Percentiles rank a stretch among this genome's conserved stretches.
These are phyloP conservation scores for Montifringilla adamsi DNA, from an alignment of 2,113 vertebrate genomes.

Conservation along the genomic window DNA sequence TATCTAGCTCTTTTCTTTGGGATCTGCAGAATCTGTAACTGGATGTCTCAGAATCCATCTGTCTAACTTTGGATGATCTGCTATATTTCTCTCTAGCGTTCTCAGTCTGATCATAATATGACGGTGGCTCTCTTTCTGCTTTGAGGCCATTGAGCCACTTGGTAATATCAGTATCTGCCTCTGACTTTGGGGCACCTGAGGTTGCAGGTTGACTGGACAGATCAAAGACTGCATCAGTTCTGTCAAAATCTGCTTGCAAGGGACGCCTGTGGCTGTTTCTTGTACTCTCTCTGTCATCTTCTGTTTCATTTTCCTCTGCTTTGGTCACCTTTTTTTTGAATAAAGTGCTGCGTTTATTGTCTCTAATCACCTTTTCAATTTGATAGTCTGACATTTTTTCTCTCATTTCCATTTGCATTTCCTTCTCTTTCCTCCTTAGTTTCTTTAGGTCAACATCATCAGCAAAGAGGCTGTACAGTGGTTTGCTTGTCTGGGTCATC, in stretches of 20 bases:
- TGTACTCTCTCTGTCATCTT: slow-evolving; percentile 47
- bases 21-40: slow-evolving; percentile 80
- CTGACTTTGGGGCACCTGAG: slow-evolving; percentile 25
- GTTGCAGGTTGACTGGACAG: slow-evolving; percentile 56
- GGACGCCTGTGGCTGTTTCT: background rate
- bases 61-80: slow-evolving; percentile 62
- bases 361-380: slow-evolving; percentile 87
- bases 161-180: slow-evolving; percentile 71
- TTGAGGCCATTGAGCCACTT: slow-evolving; percentile 85
- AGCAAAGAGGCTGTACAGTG: slow-evolving; percentile 89
- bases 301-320: slow-evolving; percentile 68
- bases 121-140: slow-evolving; percentile 72
- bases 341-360: slow-evolving; percentile 90
- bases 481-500: slow-evolving; percentile 85
- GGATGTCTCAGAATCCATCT: slow-evolving; percentile 70
- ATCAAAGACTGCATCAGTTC: slow-evolving; percentile 46
- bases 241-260: slow-evolving; percentile 50
- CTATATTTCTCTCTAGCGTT: slow-evolving; percentile 68
- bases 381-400: slow-evolving; percentile 87
- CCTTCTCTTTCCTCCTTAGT: slow-evolving; percentile 85
- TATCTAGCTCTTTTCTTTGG: slow-evolving; percentile 65
- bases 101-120: slow-evolving; percentile 54
- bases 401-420: slow-evolving; percentile 85
- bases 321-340: slow-evolving; percentile 92
- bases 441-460: slow-evolving; percentile 87